phyloP scores from a whole-genome alignment of 2,888 invertebrate species.

The Campopleginae sp. region DNA sequence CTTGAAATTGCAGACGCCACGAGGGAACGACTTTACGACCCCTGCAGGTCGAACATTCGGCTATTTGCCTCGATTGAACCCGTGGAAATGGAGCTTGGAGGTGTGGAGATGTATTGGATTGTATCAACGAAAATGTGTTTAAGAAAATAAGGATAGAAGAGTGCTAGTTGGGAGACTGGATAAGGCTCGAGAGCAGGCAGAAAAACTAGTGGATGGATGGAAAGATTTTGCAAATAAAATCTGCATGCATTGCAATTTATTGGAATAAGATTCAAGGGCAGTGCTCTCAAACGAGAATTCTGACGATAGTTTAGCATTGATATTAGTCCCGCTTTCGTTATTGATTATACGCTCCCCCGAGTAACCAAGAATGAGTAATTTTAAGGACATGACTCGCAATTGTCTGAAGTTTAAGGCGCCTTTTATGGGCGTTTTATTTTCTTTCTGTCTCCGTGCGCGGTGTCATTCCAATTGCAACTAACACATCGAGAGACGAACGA shows the following conservation, averaged over 20 bases:
- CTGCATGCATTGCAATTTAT: not conserved
- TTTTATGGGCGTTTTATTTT: not conserved
- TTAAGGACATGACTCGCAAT: not conserved
- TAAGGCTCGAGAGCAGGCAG: not conserved
- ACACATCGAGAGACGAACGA: not conserved
- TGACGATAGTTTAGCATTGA: not conserved
- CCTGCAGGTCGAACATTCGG: conserved; percentile 61
- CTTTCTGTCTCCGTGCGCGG: not conserved
- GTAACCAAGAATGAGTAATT: not conserved
- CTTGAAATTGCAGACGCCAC: conserved; percentile 60
- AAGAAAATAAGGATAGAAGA: conserved; percentile 58
- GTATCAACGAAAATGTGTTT: conserved; percentile 47
- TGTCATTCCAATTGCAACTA: conserved; percentile 37
- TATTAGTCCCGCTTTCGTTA: not conserved
- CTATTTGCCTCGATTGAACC: conserved; percentile 65
- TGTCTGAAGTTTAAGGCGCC: conserved; percentile 1
- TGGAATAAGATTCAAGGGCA: not conserved
- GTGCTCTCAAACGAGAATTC: not conserved
- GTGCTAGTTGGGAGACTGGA: not conserved
- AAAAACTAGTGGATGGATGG: not conserved
- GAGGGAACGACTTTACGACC: conserved; percentile 63
- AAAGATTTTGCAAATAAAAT: not conserved
- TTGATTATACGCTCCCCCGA: not conserved
- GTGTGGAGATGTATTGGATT: conserved; percentile 16
- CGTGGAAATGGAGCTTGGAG: conserved; percentile 34